These are phyloP conservation scores for Catocala sponsa DNA, from an alignment of 2,888 invertebrate genomes.

Conservation along the genomic window DNA sequence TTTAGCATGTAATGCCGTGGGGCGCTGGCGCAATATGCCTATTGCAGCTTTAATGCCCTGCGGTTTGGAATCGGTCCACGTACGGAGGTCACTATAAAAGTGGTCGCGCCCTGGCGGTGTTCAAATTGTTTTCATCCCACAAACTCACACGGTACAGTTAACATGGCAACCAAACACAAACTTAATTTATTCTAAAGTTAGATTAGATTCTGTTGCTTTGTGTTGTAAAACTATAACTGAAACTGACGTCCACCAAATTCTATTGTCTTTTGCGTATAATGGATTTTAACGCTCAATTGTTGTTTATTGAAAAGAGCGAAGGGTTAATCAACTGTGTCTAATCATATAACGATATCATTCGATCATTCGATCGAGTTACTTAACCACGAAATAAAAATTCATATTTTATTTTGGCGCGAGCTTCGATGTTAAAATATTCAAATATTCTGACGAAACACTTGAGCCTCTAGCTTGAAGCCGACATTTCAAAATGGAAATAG, in stretches of 20 bases:
- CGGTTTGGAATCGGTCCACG: conserved; percentile 82
- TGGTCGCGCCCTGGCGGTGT: conserved; percentile 69
- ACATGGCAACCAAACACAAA: conserved; percentile 59
- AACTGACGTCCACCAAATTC: conserved; percentile 21
- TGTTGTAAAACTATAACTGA: conserved; percentile 41
- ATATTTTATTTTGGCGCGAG: conserved; percentile 72
- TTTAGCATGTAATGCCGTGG: conserved; percentile 63
- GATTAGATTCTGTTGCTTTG: conserved; percentile 50
- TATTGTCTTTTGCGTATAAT: conserved; percentile 28
- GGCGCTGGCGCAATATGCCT: conserved; percentile 69
- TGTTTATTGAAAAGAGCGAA: conserved; percentile 24
- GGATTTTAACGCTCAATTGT: conserved; percentile 20
- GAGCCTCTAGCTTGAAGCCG: conserved; percentile 74
- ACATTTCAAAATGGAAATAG: conserved; percentile 83
- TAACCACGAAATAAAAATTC: conserved; percentile 64
- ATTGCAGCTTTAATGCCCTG: conserved; percentile 77
- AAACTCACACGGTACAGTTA: conserved; percentile 67
- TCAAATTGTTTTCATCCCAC: conserved; percentile 79
- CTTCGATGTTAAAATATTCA: conserved; percentile 80
- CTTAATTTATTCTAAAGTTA: conserved; percentile 58
- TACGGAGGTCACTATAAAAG: conserved; percentile 76
- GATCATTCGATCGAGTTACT: conserved; percentile 39
- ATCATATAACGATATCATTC: conserved; percentile 23
- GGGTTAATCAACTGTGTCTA: conserved; percentile 39
- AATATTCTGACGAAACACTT: conserved; percentile 82